Evolutionary conservation across 2,113 vertebrate genomes (phyloP).

Genomic region (Callipepla californica): DNA sequence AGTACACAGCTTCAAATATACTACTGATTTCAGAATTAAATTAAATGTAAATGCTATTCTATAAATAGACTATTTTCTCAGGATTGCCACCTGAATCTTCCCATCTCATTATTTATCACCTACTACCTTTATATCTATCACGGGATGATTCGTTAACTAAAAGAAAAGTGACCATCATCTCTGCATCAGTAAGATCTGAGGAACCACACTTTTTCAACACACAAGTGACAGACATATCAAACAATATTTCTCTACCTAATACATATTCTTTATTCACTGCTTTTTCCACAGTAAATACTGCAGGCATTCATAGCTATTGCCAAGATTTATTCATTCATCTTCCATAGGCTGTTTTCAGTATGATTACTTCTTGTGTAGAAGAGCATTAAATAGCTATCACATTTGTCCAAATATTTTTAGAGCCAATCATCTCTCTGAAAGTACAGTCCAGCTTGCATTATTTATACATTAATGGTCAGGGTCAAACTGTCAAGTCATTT

Average conservation of each 20-base stretch:
- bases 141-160: slow-evolving; percentile 1
- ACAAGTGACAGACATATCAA: slow-evolving; percentile 34
- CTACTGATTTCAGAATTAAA: not conserved
- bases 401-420: slow-evolving; percentile 51
- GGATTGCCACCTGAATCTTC: not conserved
- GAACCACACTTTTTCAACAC: not conserved
- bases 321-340: slow-evolving; percentile 64
- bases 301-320: not conserved
- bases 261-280: slow-evolving; percentile 3
- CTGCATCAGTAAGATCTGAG: slow-evolving; percentile 14
- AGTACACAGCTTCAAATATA: not conserved
- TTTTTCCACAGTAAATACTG: slow-evolving; percentile 54
- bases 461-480: slow-evolving; percentile 51
- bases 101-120: slow-evolving; percentile 7
- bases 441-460: slow-evolving; percentile 26
- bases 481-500: not conserved
- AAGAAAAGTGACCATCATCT: slow-evolving; percentile 39
- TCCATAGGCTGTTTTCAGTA: not conserved
- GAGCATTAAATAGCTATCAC: slow-evolving; percentile 38
- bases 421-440: slow-evolving; percentile 25
- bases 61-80: not conserved
- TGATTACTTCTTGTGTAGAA: slow-evolving; percentile 40
- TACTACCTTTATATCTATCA: not conserved
- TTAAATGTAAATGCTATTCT: not conserved
- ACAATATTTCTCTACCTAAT: slow-evolving; percentile 33